Base-by-base conservation (phyloP, 2,797 vertebrate genomes). In the Enteromius unitaeniatus region DNA sequence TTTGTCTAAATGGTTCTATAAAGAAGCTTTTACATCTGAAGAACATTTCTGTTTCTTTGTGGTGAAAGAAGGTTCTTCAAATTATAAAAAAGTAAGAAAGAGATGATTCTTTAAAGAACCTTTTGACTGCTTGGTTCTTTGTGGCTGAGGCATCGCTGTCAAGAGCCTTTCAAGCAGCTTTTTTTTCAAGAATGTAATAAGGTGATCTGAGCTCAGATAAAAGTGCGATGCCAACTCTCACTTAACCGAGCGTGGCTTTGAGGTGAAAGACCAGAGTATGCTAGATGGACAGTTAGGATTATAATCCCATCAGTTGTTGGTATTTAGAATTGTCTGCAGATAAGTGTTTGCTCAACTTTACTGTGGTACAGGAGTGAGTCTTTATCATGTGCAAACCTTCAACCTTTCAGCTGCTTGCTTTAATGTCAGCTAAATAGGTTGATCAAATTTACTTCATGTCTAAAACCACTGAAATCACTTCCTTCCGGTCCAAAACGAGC, bases 271-370 rank as follows among this genome's bases (percentile, higher is more conserved):
- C 11, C 55, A 47, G 45, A 10, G 23, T 73, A 15, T 21, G 45
- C 11, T 6, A 10, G 51, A 58, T 19, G 75, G 21, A 55, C 51
- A 21, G 62, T 51, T 58, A 21, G 68, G 75, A 49, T 77, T 78
- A 81, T 40, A 76, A 47, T 83, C 64, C 85, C 79, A 80, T 88
- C 83, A 80, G 86, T 83, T 80, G 82, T 77, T 70, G 14, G 62
- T n/a, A 31, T 15, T 21, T 42, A 58, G 26, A 70, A 82, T 2
- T 70, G 17, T 17, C 26, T 9, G 11, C 1, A 28, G 74, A 47
- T 14, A 65, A 78, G 60, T 49, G 42, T 65, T 49, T 51, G 45
- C 28, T 34, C 77, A 79, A 34, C 62, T n/a, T 51, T 23, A 53
- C 45, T 68, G 0, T 79, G 31, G 6, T 49, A 23, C 60, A 23